Conservation (phyloP, 2,797 vertebrate genomes). For the Urosaurus nigricauda region DNA sequence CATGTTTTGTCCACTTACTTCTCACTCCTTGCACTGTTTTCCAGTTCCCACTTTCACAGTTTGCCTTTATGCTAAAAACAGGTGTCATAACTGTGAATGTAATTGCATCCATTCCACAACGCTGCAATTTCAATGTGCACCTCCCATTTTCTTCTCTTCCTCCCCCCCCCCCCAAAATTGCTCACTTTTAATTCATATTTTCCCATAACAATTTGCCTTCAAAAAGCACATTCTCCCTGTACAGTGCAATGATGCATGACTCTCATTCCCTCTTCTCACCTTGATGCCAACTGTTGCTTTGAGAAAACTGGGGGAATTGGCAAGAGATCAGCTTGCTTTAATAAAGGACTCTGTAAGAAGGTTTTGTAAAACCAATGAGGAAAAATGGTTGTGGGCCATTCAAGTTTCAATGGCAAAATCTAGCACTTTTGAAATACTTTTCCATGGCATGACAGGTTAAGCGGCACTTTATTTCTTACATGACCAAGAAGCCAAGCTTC, state of each 20-base stretch:
- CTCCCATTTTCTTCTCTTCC: neutral
- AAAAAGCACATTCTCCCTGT: conserved; percentile 51
- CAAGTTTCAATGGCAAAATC: conserved; percentile 65
- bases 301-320: conserved; percentile 57
- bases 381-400: conserved; percentile 52
- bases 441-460: conserved; percentile 49
- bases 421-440: conserved; percentile 59
- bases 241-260: conserved; percentile 53
- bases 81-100: conserved; percentile 67
- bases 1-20: conserved; percentile 38
- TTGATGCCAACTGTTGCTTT: conserved; percentile 57
- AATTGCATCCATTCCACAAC: conserved; percentile 69
- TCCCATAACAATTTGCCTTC: conserved; percentile 48
- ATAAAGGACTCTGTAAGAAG: conserved; percentile 60
- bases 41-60: conserved; percentile 59
- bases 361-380: conserved; percentile 60
- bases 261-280: conserved; percentile 34
- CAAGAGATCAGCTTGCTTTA: conserved; percentile 61
- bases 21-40: conserved; percentile 48
- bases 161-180: neutral
- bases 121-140: conserved; percentile 58
- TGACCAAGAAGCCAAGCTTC: neutral
- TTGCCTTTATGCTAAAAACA: conserved; percentile 66
- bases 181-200: conserved; percentile 56
- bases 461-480: neutral